A percentile compares a stretch with the other conserved stretches of the same genome.
phyloP scores from a whole-genome alignment of 2,888 invertebrate genomes.

The Aleiodes leptofemur region DNA sequence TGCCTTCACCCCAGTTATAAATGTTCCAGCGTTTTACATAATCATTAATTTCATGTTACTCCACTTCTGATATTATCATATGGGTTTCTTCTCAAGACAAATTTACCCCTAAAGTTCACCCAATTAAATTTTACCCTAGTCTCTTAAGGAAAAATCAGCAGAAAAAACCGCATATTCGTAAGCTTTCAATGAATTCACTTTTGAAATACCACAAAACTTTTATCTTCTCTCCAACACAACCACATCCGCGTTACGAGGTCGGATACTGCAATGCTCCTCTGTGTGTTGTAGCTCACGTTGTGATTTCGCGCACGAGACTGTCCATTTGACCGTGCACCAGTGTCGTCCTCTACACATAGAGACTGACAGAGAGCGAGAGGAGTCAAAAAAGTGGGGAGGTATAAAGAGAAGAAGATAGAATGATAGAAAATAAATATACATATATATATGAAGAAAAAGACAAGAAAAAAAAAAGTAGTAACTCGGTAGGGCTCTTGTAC shows the following conservation, averaged over 20 bases:
- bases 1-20: too few species aligned
- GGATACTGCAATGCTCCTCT: conserved; percentile 26
- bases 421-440: neutral
- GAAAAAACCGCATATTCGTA: neutral
- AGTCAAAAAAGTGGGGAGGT: neutral
- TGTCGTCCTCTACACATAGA: conserved; percentile 9
- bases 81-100: too few species aligned
- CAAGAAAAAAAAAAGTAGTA: neutral
- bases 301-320: conserved; percentile 36
- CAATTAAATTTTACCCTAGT: neutral
- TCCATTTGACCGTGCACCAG: conserved; percentile 12
- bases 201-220: neutral
- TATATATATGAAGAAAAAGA: conserved; percentile 5
- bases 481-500: conserved; percentile 3
- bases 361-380: conserved; percentile 4
- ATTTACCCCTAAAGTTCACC: neutral
- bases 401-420: neutral
- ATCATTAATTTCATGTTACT: neutral
- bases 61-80: neutral
- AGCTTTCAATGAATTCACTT: neutral
- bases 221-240: neutral
- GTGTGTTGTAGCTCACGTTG: conserved; percentile 10
- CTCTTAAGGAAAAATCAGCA: neutral
- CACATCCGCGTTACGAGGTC: conserved; percentile 45
- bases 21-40: neutral